These are phyloP conservation scores for Holothuria glaberrima DNA, from an alignment of 35 echinoderm and acorn worm species.

Conservation along the genomic window DNA sequence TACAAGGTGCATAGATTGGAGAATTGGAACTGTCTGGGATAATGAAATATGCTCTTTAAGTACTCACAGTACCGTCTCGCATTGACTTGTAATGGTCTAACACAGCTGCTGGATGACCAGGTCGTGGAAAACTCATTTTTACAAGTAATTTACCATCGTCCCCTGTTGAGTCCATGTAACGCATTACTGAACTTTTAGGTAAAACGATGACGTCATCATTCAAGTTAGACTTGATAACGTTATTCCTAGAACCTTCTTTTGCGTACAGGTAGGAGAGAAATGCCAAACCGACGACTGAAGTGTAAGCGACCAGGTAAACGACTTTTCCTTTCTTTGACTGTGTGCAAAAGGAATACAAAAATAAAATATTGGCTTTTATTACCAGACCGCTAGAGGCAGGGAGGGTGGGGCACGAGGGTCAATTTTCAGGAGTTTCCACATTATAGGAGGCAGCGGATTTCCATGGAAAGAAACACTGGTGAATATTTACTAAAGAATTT, in stretches of 20 bases:
- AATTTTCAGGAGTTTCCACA: too few species aligned
- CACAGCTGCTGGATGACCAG: constrained; percentile 41
- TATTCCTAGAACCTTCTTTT: not conserved
- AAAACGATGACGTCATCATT: constrained; percentile 40
- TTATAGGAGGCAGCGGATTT: too few species aligned
- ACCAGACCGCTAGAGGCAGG: too few species aligned
- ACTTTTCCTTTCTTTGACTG: constrained; percentile 28
- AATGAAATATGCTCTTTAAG: too few species aligned
- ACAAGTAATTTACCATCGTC: constrained; percentile 45
- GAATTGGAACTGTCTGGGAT: too few species aligned
- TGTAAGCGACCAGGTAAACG: constrained; percentile 27
- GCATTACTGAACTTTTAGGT: constrained; percentile 43
- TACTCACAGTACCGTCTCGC: constrained; percentile 43
- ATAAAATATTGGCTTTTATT: too few species aligned
- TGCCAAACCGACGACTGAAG: constrained; percentile 14
- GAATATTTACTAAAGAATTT: too few species aligned
- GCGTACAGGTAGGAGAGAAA: constrained; percentile 63
- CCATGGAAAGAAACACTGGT: too few species aligned
- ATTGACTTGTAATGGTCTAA: constrained; percentile 54
- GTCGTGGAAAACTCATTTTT: constrained; percentile 40
- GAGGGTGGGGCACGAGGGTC: too few species aligned
- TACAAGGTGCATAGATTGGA: too few species aligned
- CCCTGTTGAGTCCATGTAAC: constrained; percentile 37
- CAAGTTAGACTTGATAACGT: not conserved
- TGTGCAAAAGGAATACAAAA: not conserved